Evolutionary conservation across 2,113 vertebrate species (phyloP).

Genomic region (Coregonus clupeaformis): DNA sequence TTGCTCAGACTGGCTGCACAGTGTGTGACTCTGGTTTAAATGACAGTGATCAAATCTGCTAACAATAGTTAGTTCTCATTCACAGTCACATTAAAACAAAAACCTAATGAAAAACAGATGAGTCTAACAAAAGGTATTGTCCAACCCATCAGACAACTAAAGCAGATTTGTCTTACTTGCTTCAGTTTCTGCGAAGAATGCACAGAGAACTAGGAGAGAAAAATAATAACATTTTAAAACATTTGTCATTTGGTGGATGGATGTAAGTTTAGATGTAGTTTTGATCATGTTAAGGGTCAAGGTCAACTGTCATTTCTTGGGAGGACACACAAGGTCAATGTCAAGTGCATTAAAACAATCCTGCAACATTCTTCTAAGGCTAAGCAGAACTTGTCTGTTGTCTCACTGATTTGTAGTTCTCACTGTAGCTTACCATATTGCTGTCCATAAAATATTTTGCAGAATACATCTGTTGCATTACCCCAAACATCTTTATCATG

Average conservation of each 20-base stretch:
- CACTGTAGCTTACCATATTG: no score
- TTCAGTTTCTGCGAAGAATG: conserved; percentile 69
- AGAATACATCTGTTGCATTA: no score
- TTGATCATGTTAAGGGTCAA: no score
- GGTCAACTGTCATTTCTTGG: no score
- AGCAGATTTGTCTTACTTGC: conserved; percentile 66
- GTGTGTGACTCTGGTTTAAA: background rate
- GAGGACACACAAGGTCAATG: no score
- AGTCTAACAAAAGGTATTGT: background rate
- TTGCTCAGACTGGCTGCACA: background rate
- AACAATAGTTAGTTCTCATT: background rate
- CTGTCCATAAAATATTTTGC: no score
- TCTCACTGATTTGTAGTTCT: no score
- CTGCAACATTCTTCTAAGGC: no score
- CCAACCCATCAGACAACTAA: background rate
- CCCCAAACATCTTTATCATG: background rate
- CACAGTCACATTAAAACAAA: background rate
- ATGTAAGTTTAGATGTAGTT: no score
- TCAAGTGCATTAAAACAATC: no score
- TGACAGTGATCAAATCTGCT: conserved; percentile 2
- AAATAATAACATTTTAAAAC: background rate
- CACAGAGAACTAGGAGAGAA: conserved; percentile 60
- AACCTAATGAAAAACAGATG: conserved; percentile 20
- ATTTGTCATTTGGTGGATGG: background rate
- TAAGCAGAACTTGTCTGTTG: no score